Evolutionary conservation across 2,888 invertebrate species (phyloP), one percentile per base, ranked within the genome.

Genomic region (Bellardia pandia): DNA sequence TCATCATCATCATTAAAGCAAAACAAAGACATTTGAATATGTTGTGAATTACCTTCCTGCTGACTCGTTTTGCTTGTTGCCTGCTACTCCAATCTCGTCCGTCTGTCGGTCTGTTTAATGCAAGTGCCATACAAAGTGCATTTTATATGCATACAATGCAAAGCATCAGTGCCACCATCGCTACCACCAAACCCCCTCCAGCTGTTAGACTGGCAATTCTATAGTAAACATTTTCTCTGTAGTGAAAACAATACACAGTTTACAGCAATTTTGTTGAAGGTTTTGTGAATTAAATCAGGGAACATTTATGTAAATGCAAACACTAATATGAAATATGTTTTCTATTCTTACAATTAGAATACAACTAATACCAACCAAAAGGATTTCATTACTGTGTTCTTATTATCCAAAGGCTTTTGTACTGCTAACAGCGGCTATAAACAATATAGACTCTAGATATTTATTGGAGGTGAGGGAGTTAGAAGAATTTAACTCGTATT

Each of bases 1-100:
- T 42, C 72, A 11, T 7, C 71, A 40, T 60, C 51, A 16, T 51
- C 42, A 42, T 45, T 33, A 85, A 81, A 72, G 30, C 45, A 76
- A 80, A 87, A 85, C 74, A 87, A 87, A 87, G 81, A 82, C 78
- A 81, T 87, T 85, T 77, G 85, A 87, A 82, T 82, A 69, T 77
- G 78, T 80, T 75, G 75, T 75, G 85, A 79, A 85, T 80, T 85
- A 85, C 85, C 69, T 85, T 79, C 74, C 74, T 69, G 74, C 77
- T 40, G 83, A n/a, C 42, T 62, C 53, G 45, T 51, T 45, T 71
- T 64, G 60, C 64, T 60, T 74, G 40, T 16, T 79, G 80, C 56
- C 62, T 71, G 51, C 40, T 51, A 58, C 45, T 40, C 3, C 33
- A 60, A 45, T 14, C 16, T 33, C 33, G 58, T 48, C 40, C 42